phyloP scores from a whole-genome alignment of 2,888 invertebrate genomes.

The Crossocerus cetratus region DNA sequence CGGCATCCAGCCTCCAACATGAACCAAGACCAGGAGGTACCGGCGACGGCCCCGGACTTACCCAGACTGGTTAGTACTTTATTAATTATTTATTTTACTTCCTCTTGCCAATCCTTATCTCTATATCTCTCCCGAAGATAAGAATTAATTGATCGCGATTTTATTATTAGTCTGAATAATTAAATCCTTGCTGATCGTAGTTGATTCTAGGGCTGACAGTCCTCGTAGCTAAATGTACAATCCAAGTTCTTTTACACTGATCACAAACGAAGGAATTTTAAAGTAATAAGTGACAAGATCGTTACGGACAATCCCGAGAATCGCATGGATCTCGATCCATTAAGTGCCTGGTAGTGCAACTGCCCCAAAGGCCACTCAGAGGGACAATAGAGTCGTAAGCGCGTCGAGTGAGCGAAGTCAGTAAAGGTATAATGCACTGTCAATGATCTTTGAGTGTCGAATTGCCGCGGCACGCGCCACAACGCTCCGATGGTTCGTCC shows the following conservation, averaged over 20 bases:
- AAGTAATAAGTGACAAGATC: too few relatives aligned
- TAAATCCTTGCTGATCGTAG: too few relatives aligned
- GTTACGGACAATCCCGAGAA: too few relatives aligned
- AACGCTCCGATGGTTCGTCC: constrained; percentile 64
- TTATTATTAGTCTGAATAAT: too few relatives aligned
- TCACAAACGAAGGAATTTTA: too few relatives aligned
- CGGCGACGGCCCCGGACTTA: constrained; percentile 63
- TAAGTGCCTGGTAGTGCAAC: constrained; percentile 11
- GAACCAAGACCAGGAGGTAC: constrained; percentile 71
- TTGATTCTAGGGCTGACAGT: too few relatives aligned
- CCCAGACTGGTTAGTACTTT: constrained; percentile 63
- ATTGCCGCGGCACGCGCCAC: constrained; percentile 67
- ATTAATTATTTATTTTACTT: too few relatives aligned
- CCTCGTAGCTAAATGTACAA: too few relatives aligned
- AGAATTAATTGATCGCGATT: too few relatives aligned
- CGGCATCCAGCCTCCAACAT: constrained; percentile 51
- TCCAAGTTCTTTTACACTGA: too few relatives aligned
- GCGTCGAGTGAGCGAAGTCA: constrained; percentile 37
- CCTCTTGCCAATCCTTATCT: too few relatives aligned
- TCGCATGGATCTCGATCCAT: not conserved
- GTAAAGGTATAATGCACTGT: constrained; percentile 49
- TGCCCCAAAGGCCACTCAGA: constrained; percentile 19
- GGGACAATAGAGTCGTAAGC: constrained; percentile 54
- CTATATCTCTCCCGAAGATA: too few relatives aligned
- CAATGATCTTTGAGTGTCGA: constrained; percentile 60